These are phyloP conservation scores for Germaria angustata DNA, from an alignment of 2,888 invertebrate genomes.

Conservation along the genomic window DNA sequence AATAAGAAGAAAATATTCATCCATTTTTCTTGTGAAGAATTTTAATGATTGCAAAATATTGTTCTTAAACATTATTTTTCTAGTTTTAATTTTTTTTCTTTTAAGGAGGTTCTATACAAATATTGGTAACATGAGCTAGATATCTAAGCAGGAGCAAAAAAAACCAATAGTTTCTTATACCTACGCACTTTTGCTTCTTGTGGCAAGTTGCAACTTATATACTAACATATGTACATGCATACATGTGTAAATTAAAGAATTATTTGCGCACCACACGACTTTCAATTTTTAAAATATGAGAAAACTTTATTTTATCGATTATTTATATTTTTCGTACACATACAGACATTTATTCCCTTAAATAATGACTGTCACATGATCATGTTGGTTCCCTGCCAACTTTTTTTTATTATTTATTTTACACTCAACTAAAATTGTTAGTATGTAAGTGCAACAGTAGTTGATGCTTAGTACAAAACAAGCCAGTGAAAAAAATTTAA, in stretches of 20 bases:
- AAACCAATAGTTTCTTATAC: constrained; percentile 15
- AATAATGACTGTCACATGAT: constrained; percentile 40
- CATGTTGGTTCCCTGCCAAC: constrained; percentile 14
- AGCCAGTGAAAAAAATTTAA: no score
- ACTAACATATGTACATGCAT: not conserved
- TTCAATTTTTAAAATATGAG: constrained; percentile 63
- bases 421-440: constrained; percentile 17
- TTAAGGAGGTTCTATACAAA: not conserved
- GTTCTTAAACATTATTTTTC: constrained; percentile 24
- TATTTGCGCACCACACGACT: constrained; percentile 41
- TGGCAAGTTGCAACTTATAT: not conserved
- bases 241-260: not conserved
- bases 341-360: not conserved
- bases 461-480: no score
- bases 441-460: not conserved
- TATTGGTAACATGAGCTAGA: not conserved
- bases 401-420: not conserved
- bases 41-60: constrained; percentile 61
- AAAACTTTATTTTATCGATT: constrained; percentile 4
- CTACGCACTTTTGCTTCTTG: constrained; percentile 38
- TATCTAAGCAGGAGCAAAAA: not conserved
- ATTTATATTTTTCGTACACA: no score
- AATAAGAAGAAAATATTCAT: not conserved
- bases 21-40: constrained; percentile 42
- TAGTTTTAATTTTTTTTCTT: not conserved